Percentiles rank a stretch among this genome's conserved stretches.
phyloP scores from a whole-genome alignment of 2,113 vertebrate genomes.

The Cavia aperea region DNA sequence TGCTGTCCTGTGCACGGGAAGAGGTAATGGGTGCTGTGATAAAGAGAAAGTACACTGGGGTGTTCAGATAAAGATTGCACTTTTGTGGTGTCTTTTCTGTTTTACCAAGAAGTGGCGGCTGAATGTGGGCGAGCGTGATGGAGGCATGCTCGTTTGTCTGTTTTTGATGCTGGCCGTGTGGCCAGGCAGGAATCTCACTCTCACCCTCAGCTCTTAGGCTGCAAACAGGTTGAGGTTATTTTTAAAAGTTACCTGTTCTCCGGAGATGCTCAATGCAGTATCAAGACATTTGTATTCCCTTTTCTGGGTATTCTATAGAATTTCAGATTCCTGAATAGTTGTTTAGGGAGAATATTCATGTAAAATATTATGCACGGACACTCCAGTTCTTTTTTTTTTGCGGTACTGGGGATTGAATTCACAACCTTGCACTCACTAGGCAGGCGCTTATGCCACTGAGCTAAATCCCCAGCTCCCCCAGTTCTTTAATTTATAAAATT shows the following conservation, averaged over 20 bases:
- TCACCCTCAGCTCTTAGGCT: neutral
- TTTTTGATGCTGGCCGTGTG: neutral
- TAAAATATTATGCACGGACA: neutral
- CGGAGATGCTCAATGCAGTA: neutral
- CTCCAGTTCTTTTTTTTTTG: neutral
- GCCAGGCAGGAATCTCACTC: rapidly evolving
- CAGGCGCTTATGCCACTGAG: no score
- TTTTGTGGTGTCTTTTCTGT: neutral
- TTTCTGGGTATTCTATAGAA: neutral
- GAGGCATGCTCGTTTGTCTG: neutral
- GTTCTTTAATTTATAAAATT: neutral
- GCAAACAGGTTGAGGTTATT: neutral
- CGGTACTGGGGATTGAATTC: no score
- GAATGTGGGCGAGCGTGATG: neutral
- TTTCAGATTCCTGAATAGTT: neutral
- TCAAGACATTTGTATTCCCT: neutral
- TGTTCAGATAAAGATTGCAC: neutral
- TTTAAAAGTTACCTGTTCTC: neutral
- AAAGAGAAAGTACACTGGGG: neutral
- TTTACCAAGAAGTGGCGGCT: neutral
- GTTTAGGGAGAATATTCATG: neutral
- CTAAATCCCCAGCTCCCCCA: neutral
- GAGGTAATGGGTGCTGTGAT: neutral
- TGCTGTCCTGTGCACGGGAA: neutral
- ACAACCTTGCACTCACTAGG: no score